Base-by-base conservation (phyloP, 2,888 invertebrate genomes). In the Philopedon plagiatum region DNA sequence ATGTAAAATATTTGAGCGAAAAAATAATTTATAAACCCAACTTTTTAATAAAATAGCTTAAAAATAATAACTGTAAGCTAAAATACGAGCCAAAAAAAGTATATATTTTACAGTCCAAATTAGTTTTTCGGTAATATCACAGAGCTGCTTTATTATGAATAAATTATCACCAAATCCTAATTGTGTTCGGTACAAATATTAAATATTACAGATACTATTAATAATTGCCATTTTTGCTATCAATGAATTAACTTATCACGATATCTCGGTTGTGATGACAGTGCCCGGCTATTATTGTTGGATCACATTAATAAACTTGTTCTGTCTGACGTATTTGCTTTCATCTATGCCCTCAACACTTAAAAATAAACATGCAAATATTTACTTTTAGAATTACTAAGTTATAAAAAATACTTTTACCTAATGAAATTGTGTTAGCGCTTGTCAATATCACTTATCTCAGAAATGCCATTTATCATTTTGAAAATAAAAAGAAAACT, bases 311-410 rank as follows among this genome's bases (percentile, higher is more conserved):
- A 49, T 26, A 49, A 11, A 49, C 13, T 49, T 18, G 18, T 54
- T 54, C 9, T 54, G 9, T 9, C 9, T 15, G 8, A 7, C 29
- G 2, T 54, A 49, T 26, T 37, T 54, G 13, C 64, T 65, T 65
- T 65, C 56, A 65, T 65, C 32, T 65, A 56, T 65, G 29, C 54
- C 58, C 49, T 34, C 49, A 18, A 32, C 58, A 66, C 58, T 66
- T 66, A 26, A 61, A 54, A 61, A n/a, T 61, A 19, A 61, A 39
- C 26, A 29, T 39, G 34, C n/a, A n/a, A 41, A 13, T 68, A 44
- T 68, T 68, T 68, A 61, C 61, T 61, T 60, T 61, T 23, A 26
- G 61, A 61, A 68, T 68, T 68, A 61, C 29, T 51, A 61, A 58
- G 60, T 44, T 58, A 46, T 46, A 56, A 67, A 68, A 68, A 61